Evolutionary conservation across 2,113 vertebrate genomes (phyloP), one percentile per base, ranked within the genome.

Genomic region (Acrocephalus arundinaceus): DNA sequence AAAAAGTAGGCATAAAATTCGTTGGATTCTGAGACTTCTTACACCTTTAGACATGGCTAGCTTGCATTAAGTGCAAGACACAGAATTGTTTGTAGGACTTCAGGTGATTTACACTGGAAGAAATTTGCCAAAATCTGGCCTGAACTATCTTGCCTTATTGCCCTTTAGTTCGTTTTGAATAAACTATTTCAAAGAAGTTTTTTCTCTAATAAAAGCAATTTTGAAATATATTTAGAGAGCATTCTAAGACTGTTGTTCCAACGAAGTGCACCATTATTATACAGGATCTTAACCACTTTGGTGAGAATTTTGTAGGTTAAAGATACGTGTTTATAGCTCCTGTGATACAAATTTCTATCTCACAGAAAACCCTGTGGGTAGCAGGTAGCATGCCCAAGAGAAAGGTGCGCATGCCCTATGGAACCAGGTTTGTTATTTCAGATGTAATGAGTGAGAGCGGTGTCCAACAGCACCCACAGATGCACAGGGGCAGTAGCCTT

Each of bases 321-420:
- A 85, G 43, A 46, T 81, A n/a, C 11, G 13, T 12, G 12, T 67
- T 81, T 62, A 13, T 54, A 59, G 37, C 22, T 89, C 46, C 33
- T 63, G 57, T 55, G 41, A 35, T 83, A 49, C 19, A 19, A 35
- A 7, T 83, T 35, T 10, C 24, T 55, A 2, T 62, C 21, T 77
- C 45, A 52, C 1, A 7, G 54, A 87, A 71, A 71, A 22, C 2
- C 15, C 27, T 74, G 0, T 25, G 52, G 21, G 45, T 46, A 17
- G 17, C 51, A 58, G 76, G n/a, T 65, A 61, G 6, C 1, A 1
- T 11, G 57, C 57, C 52, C 22, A 57, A 43, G 52, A 33, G 37
- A 48, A 71, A 59, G 48, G 35, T 10, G 5, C 16, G 15, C 7
- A 10, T 54, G 16, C 66, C 0, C 0, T 17, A 0, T 45, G 43